These are phyloP conservation scores for Drosophila limbata DNA, from an alignment of 2,888 invertebrate species.

Conservation along the genomic window DNA sequence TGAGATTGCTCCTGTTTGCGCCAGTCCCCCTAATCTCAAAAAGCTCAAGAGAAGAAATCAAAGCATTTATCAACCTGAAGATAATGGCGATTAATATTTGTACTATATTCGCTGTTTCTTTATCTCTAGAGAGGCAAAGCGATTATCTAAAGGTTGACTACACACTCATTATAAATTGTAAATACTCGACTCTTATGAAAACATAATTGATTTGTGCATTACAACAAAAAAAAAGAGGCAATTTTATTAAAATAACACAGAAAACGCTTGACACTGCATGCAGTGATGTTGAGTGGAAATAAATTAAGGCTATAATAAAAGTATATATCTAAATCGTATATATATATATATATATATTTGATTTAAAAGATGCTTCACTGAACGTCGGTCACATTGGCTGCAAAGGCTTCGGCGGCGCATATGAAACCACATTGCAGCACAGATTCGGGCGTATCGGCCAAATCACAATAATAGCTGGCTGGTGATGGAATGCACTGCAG, in stretches of 20 bases:
- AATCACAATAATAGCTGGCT: constrained; percentile 84
- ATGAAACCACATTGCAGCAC: constrained; percentile 70
- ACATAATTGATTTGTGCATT: constrained; percentile 18
- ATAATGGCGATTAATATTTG: constrained; percentile 55
- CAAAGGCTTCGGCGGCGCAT: constrained; percentile 73
- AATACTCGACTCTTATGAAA: not conserved
- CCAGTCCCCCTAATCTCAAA: constrained; percentile 59
- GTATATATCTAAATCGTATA: not conserved
- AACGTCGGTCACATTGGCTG: constrained; percentile 36
- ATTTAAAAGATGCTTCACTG: constrained; percentile 38
- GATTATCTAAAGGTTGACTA: constrained; percentile 2
- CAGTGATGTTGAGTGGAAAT: constrained; percentile 41
- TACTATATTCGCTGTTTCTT: not conserved
- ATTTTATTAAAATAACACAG: constrained; percentile 77
- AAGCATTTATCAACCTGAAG: constrained; percentile 75
- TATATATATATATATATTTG: not conserved
- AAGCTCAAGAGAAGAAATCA: constrained; percentile 85
- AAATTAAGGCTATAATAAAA: constrained; percentile 39
- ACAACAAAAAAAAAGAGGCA: constrained; percentile 47
- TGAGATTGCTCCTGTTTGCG: not conserved
- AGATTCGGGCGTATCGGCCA: constrained; percentile 74
- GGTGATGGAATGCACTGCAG: constrained; percentile 83
- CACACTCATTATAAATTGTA: constrained; percentile 5
- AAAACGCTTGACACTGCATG: constrained; percentile 50
- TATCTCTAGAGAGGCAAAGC: not conserved